Evolutionary conservation across 1,140 invertebrate genomes (phyloP), one percentile per base, ranked within the genome.

Genomic region (Drosophila varians): DNA sequence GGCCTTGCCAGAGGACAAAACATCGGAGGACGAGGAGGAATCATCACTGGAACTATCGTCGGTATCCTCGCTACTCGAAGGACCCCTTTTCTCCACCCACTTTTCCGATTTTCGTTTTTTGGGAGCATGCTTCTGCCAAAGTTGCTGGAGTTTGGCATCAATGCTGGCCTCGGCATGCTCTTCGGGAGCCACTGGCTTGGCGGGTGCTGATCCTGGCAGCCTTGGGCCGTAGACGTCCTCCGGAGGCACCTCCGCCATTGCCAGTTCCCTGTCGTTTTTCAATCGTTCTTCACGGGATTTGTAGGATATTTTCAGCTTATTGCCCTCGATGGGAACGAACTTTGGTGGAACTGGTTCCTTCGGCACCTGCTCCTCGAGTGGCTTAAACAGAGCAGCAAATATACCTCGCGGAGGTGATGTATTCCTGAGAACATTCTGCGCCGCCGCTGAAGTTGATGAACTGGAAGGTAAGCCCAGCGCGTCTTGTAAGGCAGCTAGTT

Each of bases 381-480:
- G 70, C 2, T 76, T 73, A 6, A 77, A 94, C 18, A 96, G 90
- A 62, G 95, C 94, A 0, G 95, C 95, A 77, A 96, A 96, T 51
- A 96, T 95, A 1, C 95, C 95, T 60, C 94, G 92, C 0, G 94
- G 94, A 1, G 95, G 94, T 4, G 94, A 95, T 7, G 91, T 93
- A 56, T 95, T 96, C 49, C 94, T 92, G 66, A 94, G 90, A 0
- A 92, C 45, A 83, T 94, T 94, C 12, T 91, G 74, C 4, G 90
- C 82, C 0, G 61, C 70, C 1, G 91, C 82, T 4, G 61, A 70
- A 31, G 74, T 55, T 47, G 91, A 83, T 75, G 82, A 64, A 5
- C 19, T 62, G 19, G 31, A 11, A 14, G 86, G 80, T 23, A 86
- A 28, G 5, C 79, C 79, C 1, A 80, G 6, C 11, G 74, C 65